Percentiles rank a stretch among this genome's conserved stretches.
phyloP scores from a whole-genome alignment of 2,888 invertebrate species.

The Alentia gelatinosa region DNA sequence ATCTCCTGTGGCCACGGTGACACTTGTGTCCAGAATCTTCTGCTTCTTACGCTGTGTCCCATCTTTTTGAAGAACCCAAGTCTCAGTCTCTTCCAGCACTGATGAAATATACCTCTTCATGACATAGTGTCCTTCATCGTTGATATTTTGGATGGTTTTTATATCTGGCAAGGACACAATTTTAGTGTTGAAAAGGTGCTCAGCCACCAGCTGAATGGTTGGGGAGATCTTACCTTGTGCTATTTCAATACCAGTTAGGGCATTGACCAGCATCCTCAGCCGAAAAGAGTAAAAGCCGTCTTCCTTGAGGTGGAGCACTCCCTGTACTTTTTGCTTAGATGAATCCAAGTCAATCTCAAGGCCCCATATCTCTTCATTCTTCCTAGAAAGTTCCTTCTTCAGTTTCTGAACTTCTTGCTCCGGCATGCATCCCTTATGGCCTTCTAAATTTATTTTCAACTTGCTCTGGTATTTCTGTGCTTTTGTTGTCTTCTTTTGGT shows the following conservation, averaged over 20 bases:
- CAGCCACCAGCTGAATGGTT: not conserved
- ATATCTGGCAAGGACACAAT: not conserved
- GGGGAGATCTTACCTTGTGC: not conserved
- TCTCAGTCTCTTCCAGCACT: not conserved
- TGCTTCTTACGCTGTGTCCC: not conserved
- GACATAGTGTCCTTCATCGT: constrained; percentile 38
- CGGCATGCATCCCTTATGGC: not conserved
- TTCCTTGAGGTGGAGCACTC: not conserved
- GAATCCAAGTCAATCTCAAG: not conserved
- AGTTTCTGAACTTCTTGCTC: not conserved
- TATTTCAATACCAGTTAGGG: not conserved
- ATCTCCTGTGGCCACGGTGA: not conserved
- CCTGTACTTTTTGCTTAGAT: not conserved
- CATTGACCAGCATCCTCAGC: not conserved
- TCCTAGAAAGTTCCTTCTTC: too few relatives aligned
- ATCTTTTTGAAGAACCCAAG: not conserved
- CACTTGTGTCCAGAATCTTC: constrained; percentile 18
- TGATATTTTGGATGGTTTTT: not conserved
- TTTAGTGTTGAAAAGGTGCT: not conserved
- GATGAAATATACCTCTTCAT: not conserved
- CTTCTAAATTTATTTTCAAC: not conserved
- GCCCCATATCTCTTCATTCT: not conserved
- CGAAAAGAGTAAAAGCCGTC: not conserved
- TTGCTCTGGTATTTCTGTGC: not conserved
- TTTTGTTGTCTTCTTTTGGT: not conserved